Base-by-base conservation (phyloP, 2,113 vertebrate species). In the Pterophyllum scalare region DNA sequence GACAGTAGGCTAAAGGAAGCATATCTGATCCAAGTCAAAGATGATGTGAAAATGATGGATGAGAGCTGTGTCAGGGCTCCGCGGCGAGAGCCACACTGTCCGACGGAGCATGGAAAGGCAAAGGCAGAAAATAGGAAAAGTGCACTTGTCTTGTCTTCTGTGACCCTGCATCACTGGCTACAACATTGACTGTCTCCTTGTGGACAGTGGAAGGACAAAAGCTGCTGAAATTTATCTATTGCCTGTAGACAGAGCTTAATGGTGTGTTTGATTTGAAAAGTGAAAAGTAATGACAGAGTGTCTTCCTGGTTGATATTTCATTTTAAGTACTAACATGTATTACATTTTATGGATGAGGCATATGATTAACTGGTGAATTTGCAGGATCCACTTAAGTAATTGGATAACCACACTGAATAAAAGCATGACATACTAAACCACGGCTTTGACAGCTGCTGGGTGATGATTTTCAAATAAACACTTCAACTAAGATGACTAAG, bases 41-140 rank as follows among this genome's bases (percentile, higher is more conserved):
- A 90, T 33, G 35, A 80, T 80, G 72, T 33, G 79, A 81, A 82
- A 58, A 91, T 92, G 92, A 94, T 92, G 88, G 91, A 93, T 94
- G 87, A 59, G 81, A 75, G 79, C 81, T 59, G 59, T 72, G 88
- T 64, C 77, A 84, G 79, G 43, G 76, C 75, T 84, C 35, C 9
- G 3, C 24, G 14, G 31, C 49, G 81, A 70, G 75, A 88, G 15
- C 40, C 59, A 28, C 38, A n/a, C 80, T 83, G 77, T 91, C 82
- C 38, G 24, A 8, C 77, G 79, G 77, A 93, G 90, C 89, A 83
- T 65, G 70, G 57, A 88, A 52, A 86, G 11, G 67, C 85, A 85
- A 72, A 79, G 61, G 87, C 85, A 84, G 84, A 93, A 92, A 91
- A 91, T 90, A 62, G 79, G 70, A 88, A 80, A 74, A 57, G 79